Base-by-base conservation (phyloP, 2,113 vertebrate species). In the Dinomys branickii region DNA sequence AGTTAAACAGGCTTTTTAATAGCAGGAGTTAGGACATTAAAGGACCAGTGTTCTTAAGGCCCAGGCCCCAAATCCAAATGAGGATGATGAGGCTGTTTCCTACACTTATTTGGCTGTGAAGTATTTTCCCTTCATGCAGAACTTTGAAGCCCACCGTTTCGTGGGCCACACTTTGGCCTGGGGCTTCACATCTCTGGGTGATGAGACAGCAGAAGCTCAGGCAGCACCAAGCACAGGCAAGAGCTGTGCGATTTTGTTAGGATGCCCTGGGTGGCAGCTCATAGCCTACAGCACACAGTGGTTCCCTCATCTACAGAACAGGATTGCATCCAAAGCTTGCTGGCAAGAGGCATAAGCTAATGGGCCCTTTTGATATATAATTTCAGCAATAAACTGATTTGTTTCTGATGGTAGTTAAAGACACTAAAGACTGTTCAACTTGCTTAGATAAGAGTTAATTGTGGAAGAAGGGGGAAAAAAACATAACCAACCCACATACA, bases 341-440 rank as follows among this genome's bases (percentile, higher is more conserved):
- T 85, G 85, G 77, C 85, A 81, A 86, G 83, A 50, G 16, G 14
- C 90, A 86, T 52, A 71, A 38, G 78, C 67, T 95, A 97, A 95
- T 78, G 88, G 73, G 85, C 59, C 1, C 65, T 94, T 92, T 85
- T 95, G 59, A 92, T 96, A 69, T 11, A 24, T 90, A 73, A 95
- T 95, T 95, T 91, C 26, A 85, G 80, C 90, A 94, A 89, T 93
- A 87, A 97, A 92, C 35, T 78, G 2, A 67, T 87, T 92, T 95
- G 73, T 81, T 97, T 94, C 85, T 1, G 4, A 7, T 0, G 4
- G 58, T 89, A 71, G 77, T 50, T 81, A 63, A 38, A 94, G 95
- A 83, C n/a, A 47, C 41, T 30, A 7, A 85, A 86, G 91, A 73
- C 3, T 2, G 3, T 77, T 82, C 20, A 52, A 52, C 65, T 96